phyloP scores from a whole-genome alignment of 2,113 vertebrate genomes.

The Rhegmatorhina hoffmannsi region DNA sequence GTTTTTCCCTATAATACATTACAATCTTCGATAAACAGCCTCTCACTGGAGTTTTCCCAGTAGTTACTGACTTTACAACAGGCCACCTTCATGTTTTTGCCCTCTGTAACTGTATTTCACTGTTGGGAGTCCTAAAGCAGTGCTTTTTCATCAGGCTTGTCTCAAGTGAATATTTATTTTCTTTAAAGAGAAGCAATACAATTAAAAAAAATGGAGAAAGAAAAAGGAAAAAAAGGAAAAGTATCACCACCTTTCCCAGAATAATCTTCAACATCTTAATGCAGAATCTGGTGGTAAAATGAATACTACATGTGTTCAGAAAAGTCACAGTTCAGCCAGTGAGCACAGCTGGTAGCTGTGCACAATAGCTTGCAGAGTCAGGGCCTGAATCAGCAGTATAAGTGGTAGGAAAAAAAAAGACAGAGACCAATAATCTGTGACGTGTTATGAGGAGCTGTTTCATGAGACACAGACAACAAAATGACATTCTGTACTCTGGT shows the following conservation, averaged over 20 bases:
- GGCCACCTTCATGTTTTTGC: background rate
- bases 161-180: background rate
- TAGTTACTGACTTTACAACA: background rate
- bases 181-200: background rate
- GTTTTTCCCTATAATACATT: background rate
- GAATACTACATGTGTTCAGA: background rate
- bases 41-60: background rate
- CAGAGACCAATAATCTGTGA: background rate
- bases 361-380: background rate
- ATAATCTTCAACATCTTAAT: background rate
- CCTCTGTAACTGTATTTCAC: background rate
- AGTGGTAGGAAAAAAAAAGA: background rate
- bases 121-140: background rate
- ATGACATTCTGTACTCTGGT: background rate
- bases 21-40: background rate
- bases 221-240: background rate
- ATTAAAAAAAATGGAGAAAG: background rate
- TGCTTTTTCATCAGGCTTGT: background rate
- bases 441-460: background rate
- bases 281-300: background rate
- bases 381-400: background rate
- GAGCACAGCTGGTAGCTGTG: background rate
- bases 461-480: background rate
- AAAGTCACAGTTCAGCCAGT: background rate
- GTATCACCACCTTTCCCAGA: background rate